Evolutionary conservation across 2,888 invertebrate genomes (phyloP).

Genomic region (Platycheirus albimanus): DNA sequence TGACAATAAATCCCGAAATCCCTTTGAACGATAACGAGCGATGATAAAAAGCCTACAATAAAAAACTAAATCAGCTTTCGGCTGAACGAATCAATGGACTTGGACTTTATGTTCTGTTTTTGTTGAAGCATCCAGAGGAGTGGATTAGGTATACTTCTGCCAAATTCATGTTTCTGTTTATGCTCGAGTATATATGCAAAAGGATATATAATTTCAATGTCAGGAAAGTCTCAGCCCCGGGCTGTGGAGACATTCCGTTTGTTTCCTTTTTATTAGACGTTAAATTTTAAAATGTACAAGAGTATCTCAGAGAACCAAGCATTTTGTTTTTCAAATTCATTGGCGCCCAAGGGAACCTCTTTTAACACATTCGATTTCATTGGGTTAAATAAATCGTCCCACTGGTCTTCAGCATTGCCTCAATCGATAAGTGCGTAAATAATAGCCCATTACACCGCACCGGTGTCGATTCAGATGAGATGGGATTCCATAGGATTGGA

Average conservation of each 20-base stretch:
- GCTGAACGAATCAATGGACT: constrained; percentile 60
- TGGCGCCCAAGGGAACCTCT: constrained; percentile 45
- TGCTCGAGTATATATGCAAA: background rate
- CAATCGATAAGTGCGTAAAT: constrained; percentile 32
- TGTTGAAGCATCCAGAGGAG: background rate
- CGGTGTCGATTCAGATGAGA: background rate
- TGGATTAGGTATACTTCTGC: background rate
- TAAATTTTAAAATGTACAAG: constrained; percentile 1
- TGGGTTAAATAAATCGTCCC: constrained; percentile 59
- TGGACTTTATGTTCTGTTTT: background rate
- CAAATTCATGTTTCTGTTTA: constrained; percentile 6
- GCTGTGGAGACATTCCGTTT: constrained; percentile 1
- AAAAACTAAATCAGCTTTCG: constrained; percentile 73
- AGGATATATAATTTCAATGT: constrained; percentile 38
- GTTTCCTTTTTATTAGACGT: background rate
- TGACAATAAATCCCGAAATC: constrained; percentile 60
- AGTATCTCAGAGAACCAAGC: constrained; percentile 7
- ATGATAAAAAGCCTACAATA: constrained; percentile 70
- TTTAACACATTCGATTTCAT: constrained; percentile 57
- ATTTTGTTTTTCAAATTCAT: constrained; percentile 40
- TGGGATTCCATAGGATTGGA: too few species aligned
- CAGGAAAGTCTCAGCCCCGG: constrained; percentile 5
- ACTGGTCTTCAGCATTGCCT: constrained; percentile 41
- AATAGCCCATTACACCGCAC: constrained; percentile 25
- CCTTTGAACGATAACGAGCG: constrained; percentile 65